Conservation (phyloP, 2,888 invertebrate genomes). For the Polia nebulosa region DNA sequence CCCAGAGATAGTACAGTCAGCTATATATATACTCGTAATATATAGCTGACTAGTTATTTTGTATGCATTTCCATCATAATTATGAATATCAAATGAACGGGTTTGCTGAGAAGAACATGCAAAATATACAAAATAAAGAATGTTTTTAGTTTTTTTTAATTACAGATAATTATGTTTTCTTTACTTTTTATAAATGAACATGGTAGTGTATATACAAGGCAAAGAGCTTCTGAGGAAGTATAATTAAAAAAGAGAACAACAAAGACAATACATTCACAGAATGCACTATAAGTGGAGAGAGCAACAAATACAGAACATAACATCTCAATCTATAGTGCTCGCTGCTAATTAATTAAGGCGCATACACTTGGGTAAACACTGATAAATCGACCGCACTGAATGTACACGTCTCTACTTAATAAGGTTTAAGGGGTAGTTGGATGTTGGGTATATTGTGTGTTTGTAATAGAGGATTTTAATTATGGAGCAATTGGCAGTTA, state of each 20-base stretch:
- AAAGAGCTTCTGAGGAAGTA: neutral
- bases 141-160: too few species aligned
- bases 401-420: slow-evolving; percentile 13
- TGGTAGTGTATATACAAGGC: too few species aligned
- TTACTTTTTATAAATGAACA: too few species aligned
- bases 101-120: too few species aligned
- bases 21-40: too few species aligned
- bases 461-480: neutral
- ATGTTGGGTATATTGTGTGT: neutral
- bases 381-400: slow-evolving; percentile 45
- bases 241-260: neutral
- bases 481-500: too few species aligned
- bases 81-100: too few species aligned
- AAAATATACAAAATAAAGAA: too few species aligned
- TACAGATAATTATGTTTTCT: too few species aligned
- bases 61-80: too few species aligned
- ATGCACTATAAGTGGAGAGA: neutral
- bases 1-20: too few species aligned
- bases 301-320: slow-evolving; percentile 15
- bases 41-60: too few species aligned
- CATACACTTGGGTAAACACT: slow-evolving; percentile 43
- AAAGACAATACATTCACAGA: neutral
- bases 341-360: slow-evolving; percentile 48
- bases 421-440: slow-evolving; percentile 21
- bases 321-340: slow-evolving; percentile 27